Evolutionary conservation across 2,113 vertebrate genomes (phyloP), one percentile per base, ranked within the genome.

Genomic region (Macrotus californicus): DNA sequence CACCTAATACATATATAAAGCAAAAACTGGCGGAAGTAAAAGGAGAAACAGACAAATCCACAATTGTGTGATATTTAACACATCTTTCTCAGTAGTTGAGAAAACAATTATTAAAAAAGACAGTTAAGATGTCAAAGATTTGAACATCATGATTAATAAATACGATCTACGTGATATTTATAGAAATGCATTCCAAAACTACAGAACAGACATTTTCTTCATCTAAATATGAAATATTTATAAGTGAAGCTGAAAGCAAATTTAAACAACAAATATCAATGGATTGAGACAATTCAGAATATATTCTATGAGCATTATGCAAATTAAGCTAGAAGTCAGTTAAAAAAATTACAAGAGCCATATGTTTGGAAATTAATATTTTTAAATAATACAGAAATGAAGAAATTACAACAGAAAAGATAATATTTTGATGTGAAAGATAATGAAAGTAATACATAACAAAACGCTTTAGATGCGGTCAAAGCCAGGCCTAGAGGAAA

Each of bases 21-120:
- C 39, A 87, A 93, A 92, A 88, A 73, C 19, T 46, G 14, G 39
- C 39, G 22, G 1, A 95, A 87, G 8, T 87, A 79, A 95, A 96
- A 64, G 31, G 4, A 85, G 56, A 75, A 92, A 50, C 10, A 46
- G 7, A 86, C 54, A 81, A 90, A 73, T 67, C 34, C 2, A 52
- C 11, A 87, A 76, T 13, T 22, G 19, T 52, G 41, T 54, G 36
- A 91, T 56, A 54, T 61, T 86, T 39, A 75, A 91, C 43, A 86
- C 29, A 85, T 3, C 41, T 41, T 75, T 80, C 83, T 76, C 39
- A 54, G 29, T 64, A 91, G 91, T 0, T 85, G 2, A 86, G 39
- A 82, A 72, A 91, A 46, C 15, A 91, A 91, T 81, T 31, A 66
- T 24, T 70, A 18, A 77, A 84, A 94, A 66, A 75, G 75, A 56